Evolutionary conservation across 2,113 vertebrate genomes (phyloP).

Genomic region (Platysternon megacephalum): DNA sequence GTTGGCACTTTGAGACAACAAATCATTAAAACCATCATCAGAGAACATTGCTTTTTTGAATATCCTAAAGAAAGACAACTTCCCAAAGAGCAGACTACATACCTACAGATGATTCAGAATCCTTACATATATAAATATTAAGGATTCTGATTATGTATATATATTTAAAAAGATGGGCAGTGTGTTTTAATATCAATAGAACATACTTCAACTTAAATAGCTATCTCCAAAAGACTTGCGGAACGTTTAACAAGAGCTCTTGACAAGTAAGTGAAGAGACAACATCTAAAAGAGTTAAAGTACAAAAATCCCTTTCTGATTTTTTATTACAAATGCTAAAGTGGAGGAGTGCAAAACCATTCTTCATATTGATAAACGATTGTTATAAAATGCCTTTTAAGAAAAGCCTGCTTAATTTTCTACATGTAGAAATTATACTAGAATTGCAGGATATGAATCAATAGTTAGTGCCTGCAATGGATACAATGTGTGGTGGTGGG

Average conservation of each 20-base stretch:
- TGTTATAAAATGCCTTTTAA: conserved; percentile 21
- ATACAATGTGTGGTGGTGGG: fast-evolving
- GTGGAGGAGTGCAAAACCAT: neutral
- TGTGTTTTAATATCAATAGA: neutral
- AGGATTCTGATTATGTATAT: neutral
- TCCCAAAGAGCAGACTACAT: neutral
- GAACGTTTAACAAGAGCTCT: neutral
- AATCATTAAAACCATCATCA: neutral
- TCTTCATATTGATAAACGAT: neutral
- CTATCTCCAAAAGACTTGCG: neutral
- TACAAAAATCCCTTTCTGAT: neutral
- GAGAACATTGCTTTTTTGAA: neutral
- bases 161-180: neutral
- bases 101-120: too few relatives aligned
- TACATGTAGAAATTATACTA: neutral
- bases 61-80: neutral
- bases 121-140: too few relatives aligned
- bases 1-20: neutral
- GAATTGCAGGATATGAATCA: conserved; percentile 44
- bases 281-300: neutral
- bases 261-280: neutral
- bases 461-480: conserved; percentile 25
- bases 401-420: conserved; percentile 44
- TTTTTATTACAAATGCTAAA: neutral
- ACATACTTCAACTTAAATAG: neutral